Evolutionary conservation across 2,113 vertebrate genomes (phyloP).

Genomic region (Turnix velox): DNA sequence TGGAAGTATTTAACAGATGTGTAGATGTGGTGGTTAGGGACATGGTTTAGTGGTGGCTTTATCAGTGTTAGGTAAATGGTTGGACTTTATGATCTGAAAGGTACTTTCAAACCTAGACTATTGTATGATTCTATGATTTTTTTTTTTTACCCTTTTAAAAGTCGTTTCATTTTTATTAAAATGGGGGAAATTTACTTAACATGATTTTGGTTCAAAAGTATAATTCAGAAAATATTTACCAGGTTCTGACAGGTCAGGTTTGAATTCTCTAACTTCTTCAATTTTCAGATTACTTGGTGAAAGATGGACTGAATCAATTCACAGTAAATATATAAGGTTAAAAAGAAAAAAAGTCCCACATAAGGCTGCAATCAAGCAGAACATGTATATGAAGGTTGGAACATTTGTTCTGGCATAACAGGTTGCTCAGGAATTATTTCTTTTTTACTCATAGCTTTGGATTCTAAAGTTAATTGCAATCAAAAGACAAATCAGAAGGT

Average conservation of each 20-base stretch:
- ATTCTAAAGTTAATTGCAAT: slow-evolving; percentile 22
- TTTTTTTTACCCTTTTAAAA: no score
- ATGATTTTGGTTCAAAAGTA: neutral
- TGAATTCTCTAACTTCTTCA: neutral
- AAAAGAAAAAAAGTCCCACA: neutral
- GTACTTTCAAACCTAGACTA: neutral
- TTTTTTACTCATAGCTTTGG: neutral
- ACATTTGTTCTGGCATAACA: slow-evolving; percentile 11
- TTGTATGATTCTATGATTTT: neutral
- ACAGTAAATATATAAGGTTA: neutral
- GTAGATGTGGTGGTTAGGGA: neutral
- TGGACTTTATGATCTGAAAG: neutral
- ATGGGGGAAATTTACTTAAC: neutral
- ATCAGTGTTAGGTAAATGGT: neutral
- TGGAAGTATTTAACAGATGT: neutral
- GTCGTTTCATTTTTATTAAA: neutral
- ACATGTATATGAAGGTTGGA: neutral
- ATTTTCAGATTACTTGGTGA: neutral
- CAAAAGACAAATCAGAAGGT: slow-evolving; percentile 1
- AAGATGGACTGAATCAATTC: neutral
- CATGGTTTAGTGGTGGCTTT: neutral
- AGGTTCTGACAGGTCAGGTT: neutral
- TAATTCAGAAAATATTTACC: neutral
- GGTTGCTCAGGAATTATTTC: neutral
- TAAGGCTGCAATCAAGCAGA: neutral